Base-by-base conservation (phyloP, 2,797 vertebrate genomes). In the Rhinophrynus dorsalis region DNA sequence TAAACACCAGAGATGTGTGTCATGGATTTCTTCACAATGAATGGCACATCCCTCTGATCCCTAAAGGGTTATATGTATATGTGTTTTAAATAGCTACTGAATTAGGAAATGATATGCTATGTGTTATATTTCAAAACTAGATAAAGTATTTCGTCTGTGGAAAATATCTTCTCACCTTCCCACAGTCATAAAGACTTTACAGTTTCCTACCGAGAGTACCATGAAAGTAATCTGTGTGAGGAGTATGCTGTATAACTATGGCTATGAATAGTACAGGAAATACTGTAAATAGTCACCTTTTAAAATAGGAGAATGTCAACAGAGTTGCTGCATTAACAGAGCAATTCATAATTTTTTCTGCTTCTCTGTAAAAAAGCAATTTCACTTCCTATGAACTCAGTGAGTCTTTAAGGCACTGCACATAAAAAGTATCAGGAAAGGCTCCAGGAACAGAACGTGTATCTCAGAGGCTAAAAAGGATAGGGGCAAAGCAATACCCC, bases 211-310 rank as follows among this genome's bases (percentile, higher is more conserved):
- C n/a, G n/a, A 52, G 29, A 45, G 40, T 47, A 54, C 70, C 35
- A 67, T 2, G 62, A 73, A 60, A 60, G 45, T 35, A 55, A 73
- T 73, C 69, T 52, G 52, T 44, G 27, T 44, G 21, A 11, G 13
- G 37, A 42, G 40, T 27, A 52, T 35, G 45, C 62, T 26, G 70
- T 51, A 52, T 57, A 73, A 33, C 51, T 66, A 45, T 48, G 47
- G 23, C 62, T 73, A 73, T 45, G 38, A 45, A 73, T 73, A 73
- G 62, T 20, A 67, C 62, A 73, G 70, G 70, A 73, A 73, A 44
- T 60, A 45, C 62, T 67, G 55, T 59, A 73, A 73, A 73, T 73
- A 73, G 61, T 38, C 51, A 33, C 62, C 29, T 27, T 37, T 52
- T 58, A 58, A 66, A 60, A 66, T 64, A 60, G 62, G 47, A 66